Evolutionary conservation across 2,888 invertebrate species (phyloP).

Genomic region (Drosophila kanekoi): DNA sequence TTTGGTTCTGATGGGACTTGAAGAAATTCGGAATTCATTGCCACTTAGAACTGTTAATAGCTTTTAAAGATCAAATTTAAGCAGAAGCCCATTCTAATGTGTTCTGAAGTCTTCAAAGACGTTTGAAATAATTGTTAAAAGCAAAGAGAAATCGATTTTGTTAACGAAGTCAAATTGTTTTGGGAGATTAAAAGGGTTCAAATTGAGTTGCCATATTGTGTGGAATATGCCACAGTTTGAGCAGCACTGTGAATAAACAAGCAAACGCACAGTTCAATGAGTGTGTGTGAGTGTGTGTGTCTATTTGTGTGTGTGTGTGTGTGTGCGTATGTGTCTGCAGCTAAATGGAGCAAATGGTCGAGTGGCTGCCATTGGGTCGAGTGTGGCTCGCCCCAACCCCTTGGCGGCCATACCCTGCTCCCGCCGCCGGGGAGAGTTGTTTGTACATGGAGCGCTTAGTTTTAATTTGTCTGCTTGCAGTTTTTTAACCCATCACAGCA

Average conservation of each 20-base stretch:
- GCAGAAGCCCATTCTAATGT: background rate
- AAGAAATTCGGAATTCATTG: no score
- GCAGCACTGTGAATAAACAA: constrained; percentile 34
- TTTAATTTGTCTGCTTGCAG: constrained; percentile 76
- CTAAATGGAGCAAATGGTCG: constrained; percentile 79
- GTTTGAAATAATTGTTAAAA: constrained; percentile 5
- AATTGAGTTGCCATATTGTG: constrained; percentile 32
- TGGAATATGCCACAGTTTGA: constrained; percentile 62
- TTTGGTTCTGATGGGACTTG: no score
- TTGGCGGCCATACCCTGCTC: background rate
- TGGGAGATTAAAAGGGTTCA: constrained; percentile 27
- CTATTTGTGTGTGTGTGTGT: constrained; percentile 8
- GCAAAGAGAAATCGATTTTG: constrained; percentile 25
- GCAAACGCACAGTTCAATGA: no score
- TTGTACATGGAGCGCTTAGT: constrained; percentile 75
- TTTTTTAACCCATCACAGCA: constrained; percentile 39
- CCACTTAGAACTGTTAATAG: background rate
- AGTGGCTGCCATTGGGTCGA: constrained; percentile 74
- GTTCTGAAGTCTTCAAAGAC: background rate
- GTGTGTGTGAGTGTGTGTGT: constrained; percentile 9
- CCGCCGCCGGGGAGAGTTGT: constrained; percentile 44
- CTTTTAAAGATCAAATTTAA: background rate
- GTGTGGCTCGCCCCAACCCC: constrained; percentile 14
- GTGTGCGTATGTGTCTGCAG: constrained; percentile 39
- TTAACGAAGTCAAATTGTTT: constrained; percentile 23